phyloP scores from a whole-genome alignment of 2,113 vertebrate genomes.

The Corydoras sp. region DNA sequence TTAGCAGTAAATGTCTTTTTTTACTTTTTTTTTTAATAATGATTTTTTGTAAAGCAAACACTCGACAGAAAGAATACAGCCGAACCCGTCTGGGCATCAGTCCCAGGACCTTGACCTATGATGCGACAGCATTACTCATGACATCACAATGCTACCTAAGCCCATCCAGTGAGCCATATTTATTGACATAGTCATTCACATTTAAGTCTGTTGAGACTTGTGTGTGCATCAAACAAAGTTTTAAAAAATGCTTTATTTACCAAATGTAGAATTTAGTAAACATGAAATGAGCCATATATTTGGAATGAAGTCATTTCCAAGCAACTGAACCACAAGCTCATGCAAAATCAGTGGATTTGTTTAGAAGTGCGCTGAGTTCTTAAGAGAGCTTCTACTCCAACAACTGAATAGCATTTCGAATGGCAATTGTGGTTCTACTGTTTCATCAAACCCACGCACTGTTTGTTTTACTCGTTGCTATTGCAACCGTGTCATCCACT shows the following conservation, averaged over 20 bases:
- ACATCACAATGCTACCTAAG: background rate
- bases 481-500: slow-evolving; percentile 59
- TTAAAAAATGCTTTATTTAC: slow-evolving; percentile 55
- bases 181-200: background rate
- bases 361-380: slow-evolving; percentile 23
- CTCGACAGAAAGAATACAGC: too few species aligned
- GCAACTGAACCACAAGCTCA: slow-evolving; percentile 1
- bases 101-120: background rate
- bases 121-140: background rate
- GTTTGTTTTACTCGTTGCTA: slow-evolving; percentile 70
- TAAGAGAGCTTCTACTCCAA: slow-evolving; percentile 21
- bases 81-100: too few species aligned
- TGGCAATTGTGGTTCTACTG: slow-evolving; percentile 57
- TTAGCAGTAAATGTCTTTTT: too few species aligned
- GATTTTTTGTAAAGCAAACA: background rate
- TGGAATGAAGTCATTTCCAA: slow-evolving; percentile 46
- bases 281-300: slow-evolving; percentile 49
- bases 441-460: slow-evolving; percentile 69
- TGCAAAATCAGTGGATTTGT: slow-evolving; percentile 27
- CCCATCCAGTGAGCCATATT: background rate
- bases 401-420: slow-evolving; percentile 51
- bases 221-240: slow-evolving; percentile 37
- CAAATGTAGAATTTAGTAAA: slow-evolving; percentile 57
- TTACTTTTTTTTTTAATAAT: background rate
- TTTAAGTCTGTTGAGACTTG: background rate